These are phyloP conservation scores for Hydriomena furcata DNA, from an alignment of 2,888 invertebrate species.

Conservation along the genomic window DNA sequence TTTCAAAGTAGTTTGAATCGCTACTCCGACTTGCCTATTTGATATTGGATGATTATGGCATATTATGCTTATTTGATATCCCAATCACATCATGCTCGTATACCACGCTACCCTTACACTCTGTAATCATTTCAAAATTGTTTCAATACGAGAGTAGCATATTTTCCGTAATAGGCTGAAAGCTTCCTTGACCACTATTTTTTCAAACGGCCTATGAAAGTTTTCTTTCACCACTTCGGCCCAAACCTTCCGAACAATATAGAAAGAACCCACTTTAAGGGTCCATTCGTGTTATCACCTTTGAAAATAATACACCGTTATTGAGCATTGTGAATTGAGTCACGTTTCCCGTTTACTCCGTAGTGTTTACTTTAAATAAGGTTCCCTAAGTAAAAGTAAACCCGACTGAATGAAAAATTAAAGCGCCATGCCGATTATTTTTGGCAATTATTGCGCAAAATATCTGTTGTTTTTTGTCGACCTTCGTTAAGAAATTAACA, in stretches of 20 bases:
- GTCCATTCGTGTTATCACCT: conserved; percentile 59
- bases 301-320: conserved; percentile 65
- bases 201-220: not conserved
- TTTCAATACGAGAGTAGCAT: conserved; percentile 2
- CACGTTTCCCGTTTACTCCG: conserved; percentile 76
- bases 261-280: conserved; percentile 33
- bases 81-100: not conserved
- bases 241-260: conserved; percentile 27
- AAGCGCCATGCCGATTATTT: conserved; percentile 62
- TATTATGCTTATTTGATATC: too few relatives aligned
- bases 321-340: conserved; percentile 64
- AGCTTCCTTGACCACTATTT: conserved; percentile 1
- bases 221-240: conserved; percentile 7
- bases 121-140: not conserved
- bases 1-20: too few relatives aligned
- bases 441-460: not conserved
- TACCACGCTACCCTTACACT: not conserved
- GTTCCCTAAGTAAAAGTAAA: conserved; percentile 77
- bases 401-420: conserved; percentile 76
- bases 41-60: too few relatives aligned
- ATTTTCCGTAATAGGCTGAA: not conserved
- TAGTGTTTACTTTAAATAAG: conserved; percentile 81
- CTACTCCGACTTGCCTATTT: too few relatives aligned
- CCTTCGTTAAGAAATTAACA: too few relatives aligned
- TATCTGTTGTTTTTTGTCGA: not conserved